Evolutionary conservation across 2,888 invertebrate species (phyloP).

Genomic region (Amblyjoppa proteus): DNA sequence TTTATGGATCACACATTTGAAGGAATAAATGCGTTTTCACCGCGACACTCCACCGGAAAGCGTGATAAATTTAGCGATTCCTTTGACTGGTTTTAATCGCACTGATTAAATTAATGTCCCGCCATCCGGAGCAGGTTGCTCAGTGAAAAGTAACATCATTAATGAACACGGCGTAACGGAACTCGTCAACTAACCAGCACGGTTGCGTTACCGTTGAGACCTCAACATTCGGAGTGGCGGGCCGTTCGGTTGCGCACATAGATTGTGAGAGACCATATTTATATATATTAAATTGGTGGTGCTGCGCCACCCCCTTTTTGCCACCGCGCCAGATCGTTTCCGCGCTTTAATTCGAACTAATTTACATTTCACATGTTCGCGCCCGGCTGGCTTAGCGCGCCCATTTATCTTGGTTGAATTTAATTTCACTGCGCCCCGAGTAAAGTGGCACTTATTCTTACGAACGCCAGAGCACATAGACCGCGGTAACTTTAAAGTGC

Average conservation of each 20-base stretch:
- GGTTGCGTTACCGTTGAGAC: constrained; percentile 5
- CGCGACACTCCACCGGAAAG: no score
- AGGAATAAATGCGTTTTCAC: neutral
- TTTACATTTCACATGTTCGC: constrained; percentile 79
- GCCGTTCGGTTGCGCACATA: constrained; percentile 18
- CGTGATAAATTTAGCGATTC: no score
- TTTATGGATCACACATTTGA: neutral
- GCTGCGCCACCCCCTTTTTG: constrained; percentile 40
- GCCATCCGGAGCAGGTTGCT: neutral
- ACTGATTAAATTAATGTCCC: no score
- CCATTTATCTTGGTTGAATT: constrained; percentile 81
- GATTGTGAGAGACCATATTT: constrained; percentile 23
- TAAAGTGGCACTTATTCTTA: constrained; percentile 80
- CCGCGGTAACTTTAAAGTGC: constrained; percentile 68
- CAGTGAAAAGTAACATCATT: neutral
- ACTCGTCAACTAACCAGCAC: neutral
- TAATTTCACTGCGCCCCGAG: constrained; percentile 77
- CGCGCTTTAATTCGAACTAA: constrained; percentile 79
- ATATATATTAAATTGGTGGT: constrained; percentile 61
- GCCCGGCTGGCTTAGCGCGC: constrained; percentile 71
- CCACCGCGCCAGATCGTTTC: constrained; percentile 63
- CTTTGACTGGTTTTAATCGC: no score
- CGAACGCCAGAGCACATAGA: constrained; percentile 66
- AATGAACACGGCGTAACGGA: neutral
- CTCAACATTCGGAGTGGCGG: neutral